Conservation (phyloP, 2,113 vertebrate genomes). For the Poeciliopsis prolifica region DNA sequence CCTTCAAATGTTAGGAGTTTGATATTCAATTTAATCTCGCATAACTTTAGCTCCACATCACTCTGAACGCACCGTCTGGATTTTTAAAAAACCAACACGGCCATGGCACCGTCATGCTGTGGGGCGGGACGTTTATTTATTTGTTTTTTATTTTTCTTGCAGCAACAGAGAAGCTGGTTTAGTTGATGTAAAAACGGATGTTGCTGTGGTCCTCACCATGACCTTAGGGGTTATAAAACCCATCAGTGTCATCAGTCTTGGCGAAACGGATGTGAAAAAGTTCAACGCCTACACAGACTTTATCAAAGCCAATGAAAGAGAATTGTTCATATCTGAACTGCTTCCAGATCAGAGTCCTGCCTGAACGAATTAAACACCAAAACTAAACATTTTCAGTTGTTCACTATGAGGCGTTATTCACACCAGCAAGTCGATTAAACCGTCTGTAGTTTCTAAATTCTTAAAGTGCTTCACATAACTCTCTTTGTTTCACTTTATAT, state of each 20-base stretch:
- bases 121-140: too few relatives aligned
- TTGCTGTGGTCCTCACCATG: neutral
- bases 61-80: neutral
- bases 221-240: neutral
- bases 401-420: too few relatives aligned
- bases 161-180: neutral
- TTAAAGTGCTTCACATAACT: neutral
- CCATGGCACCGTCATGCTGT: neutral
- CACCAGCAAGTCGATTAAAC: too few relatives aligned
- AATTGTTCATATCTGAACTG: neutral
- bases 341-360: neutral
- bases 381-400: neutral
- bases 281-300: neutral
- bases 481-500: neutral
- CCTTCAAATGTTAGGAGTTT: neutral
- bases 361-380: neutral
- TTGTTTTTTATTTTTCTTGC: neutral
- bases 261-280: neutral
- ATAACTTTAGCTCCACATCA: neutral
- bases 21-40: neutral
- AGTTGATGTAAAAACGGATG: too few relatives aligned
- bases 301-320: neutral
- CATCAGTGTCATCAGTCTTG: neutral
- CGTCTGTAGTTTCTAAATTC: neutral
- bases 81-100: neutral